Percentiles rank a stretch among this genome's conserved stretches.
Conservation (phyloP, 1,140 invertebrate species). For the Drosophila sp. region DNA sequence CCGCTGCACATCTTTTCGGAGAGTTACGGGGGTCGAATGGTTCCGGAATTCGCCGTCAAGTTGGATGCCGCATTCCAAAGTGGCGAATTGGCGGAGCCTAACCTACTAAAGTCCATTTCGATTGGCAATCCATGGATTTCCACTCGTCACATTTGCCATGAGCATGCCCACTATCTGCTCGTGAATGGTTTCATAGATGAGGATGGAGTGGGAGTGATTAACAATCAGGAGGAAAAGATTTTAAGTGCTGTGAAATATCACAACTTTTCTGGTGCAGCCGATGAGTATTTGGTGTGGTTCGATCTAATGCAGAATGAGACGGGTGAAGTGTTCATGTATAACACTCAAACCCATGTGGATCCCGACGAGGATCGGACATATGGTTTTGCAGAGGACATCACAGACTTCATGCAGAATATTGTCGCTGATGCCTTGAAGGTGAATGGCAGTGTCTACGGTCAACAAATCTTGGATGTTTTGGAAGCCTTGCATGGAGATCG, state of each 20-base stretch:
- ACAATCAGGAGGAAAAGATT: slow-evolving; percentile 84
- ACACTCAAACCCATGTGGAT: slow-evolving; percentile 53
- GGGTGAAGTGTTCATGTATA: slow-evolving; percentile 52
- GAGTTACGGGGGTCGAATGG: slow-evolving; percentile 96
- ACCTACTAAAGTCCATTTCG: slow-evolving; percentile 90
- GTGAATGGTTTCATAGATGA: slow-evolving; percentile 86
- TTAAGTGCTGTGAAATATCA: slow-evolving; percentile 81
- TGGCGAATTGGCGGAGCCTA: slow-evolving; percentile 85
- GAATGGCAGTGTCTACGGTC: slow-evolving; percentile 70
- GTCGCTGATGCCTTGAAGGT: slow-evolving; percentile 87
- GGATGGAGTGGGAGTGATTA: slow-evolving; percentile 80
- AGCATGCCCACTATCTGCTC: slow-evolving; percentile 89
- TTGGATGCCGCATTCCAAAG: slow-evolving; percentile 86
- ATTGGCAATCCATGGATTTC: slow-evolving; percentile 95
- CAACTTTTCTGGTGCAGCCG: slow-evolving; percentile 39
- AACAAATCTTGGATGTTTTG: slow-evolving; percentile 89
- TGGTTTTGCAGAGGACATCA: slow-evolving; percentile 78
- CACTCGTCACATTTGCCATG: slow-evolving; percentile 90
- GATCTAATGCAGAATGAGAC: slow-evolving; percentile 38
- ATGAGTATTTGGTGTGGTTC: slow-evolving; percentile 22
- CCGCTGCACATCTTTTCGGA: slow-evolving; percentile 94
- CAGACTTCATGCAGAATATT: slow-evolving; percentile 88
- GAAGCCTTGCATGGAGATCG: slow-evolving; percentile 87
- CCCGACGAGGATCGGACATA: slow-evolving; percentile 49
- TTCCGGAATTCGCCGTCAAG: slow-evolving; percentile 88